Evolutionary conservation across 2,113 vertebrate species (phyloP).

Genomic region (Mustela lutreola): DNA sequence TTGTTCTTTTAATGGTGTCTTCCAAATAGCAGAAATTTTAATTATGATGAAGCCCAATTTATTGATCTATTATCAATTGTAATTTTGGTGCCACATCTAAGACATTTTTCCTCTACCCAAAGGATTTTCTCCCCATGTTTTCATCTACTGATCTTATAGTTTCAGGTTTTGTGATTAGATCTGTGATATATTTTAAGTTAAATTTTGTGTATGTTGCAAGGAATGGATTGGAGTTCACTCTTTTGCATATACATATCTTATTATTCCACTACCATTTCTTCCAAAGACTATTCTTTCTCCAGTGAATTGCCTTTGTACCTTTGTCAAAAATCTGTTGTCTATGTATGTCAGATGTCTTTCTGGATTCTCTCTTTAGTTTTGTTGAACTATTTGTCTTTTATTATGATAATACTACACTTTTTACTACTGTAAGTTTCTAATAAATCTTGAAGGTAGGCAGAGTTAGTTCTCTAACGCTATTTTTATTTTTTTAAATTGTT

Average conservation of each 20-base stretch:
- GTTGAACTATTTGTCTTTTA: not conserved
- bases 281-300: not conserved
- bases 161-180: not conserved
- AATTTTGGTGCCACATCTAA: not conserved
- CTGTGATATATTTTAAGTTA: not conserved
- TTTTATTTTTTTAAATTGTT: constrained; percentile 16
- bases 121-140: not conserved
- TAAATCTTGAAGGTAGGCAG: not conserved
- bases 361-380: not conserved
- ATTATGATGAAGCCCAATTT: not conserved
- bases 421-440: not conserved
- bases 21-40: not conserved
- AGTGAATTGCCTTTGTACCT: not conserved
- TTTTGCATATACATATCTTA: not conserved
- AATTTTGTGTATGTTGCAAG: not conserved
- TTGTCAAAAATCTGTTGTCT: not conserved
- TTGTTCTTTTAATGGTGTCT: not conserved
- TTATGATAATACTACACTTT: not conserved
- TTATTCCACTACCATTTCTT: not conserved
- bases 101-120: not conserved
- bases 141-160: not conserved
- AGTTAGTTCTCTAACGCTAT: not conserved
- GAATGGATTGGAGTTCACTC: not conserved
- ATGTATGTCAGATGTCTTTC: not conserved
- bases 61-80: not conserved